phyloP scores from a whole-genome alignment of 2,797 vertebrate genomes.

The Aeoliscus strigatus region DNA sequence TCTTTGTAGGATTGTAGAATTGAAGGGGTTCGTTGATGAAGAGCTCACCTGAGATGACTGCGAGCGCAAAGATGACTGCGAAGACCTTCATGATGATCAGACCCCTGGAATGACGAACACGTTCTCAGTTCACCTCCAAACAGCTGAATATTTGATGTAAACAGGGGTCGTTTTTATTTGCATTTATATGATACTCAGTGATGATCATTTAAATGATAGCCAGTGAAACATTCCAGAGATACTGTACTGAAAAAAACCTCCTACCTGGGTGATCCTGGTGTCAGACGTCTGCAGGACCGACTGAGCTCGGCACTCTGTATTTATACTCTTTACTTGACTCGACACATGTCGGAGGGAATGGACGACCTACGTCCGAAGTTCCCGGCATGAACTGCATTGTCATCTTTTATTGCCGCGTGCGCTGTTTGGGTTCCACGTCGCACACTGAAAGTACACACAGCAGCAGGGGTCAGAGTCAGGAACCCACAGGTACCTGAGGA shows the following conservation, averaged over 20 bases:
- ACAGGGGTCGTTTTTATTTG: too few species aligned
- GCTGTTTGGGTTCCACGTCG: slow-evolving; percentile 61
- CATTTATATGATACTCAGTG: too few species aligned
- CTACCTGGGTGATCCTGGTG: slow-evolving; percentile 27
- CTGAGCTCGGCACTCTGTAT: slow-evolving; percentile 14
- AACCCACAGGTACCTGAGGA: too few species aligned
- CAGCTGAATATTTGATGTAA: background rate
- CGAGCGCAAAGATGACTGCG: slow-evolving; percentile 56
- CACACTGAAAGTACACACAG: slow-evolving; percentile 15
- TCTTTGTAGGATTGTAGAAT: too few species aligned
- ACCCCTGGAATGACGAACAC: slow-evolving; percentile 39
- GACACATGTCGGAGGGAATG: slow-evolving; percentile 36
- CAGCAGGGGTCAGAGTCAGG: background rate
- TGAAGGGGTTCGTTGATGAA: background rate
- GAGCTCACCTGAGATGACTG: slow-evolving; percentile 70
- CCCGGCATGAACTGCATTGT: slow-evolving; percentile 49
- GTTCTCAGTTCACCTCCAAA: background rate
- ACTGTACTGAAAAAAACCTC: too few species aligned
- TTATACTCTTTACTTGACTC: slow-evolving; percentile 50
- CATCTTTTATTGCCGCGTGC: slow-evolving; percentile 64
- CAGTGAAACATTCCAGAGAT: too few species aligned
- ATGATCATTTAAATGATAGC: too few species aligned
- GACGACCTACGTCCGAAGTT: slow-evolving; percentile 67
- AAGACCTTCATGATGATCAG: slow-evolving; percentile 71
- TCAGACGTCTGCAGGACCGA: slow-evolving; percentile 8